Evolutionary conservation across 2,797 vertebrate species (phyloP).

Genomic region (Enteromius mattozi): DNA sequence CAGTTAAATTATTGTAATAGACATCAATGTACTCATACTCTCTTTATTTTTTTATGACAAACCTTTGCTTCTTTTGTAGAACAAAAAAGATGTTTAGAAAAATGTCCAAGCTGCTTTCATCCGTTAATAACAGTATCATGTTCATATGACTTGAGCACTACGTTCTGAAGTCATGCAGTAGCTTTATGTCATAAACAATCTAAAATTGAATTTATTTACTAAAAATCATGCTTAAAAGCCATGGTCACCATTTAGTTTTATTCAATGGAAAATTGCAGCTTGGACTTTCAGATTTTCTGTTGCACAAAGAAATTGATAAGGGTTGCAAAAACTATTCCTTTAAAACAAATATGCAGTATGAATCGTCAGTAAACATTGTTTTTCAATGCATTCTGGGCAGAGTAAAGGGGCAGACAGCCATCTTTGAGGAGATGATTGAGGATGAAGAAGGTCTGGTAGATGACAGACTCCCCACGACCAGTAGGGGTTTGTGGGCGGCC

Average conservation of each 20-base stretch:
- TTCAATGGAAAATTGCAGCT: neutral
- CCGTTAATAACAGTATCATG: neutral
- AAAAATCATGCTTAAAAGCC: neutral
- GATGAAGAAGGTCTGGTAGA: slow-evolving; percentile 96
- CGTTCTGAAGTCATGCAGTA: neutral
- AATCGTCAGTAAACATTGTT: neutral
- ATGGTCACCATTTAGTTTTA: neutral
- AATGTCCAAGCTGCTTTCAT: neutral
- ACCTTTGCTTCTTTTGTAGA: neutral
- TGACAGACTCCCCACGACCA: slow-evolving; percentile 93
- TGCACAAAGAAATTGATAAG: neutral
- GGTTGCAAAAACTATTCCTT: neutral
- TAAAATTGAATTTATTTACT: neutral
- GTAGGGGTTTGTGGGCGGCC: slow-evolving; percentile 92
- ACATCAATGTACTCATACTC: neutral
- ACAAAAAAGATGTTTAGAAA: neutral
- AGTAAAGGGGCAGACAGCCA: slow-evolving; percentile 94
- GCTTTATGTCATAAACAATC: neutral
- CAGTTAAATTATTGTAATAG: neutral
- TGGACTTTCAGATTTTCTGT: neutral
- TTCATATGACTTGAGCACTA: neutral
- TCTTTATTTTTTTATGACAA: neutral
- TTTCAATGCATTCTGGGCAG: slow-evolving; percentile 69
- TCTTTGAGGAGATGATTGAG: slow-evolving; percentile 99
- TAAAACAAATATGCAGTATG: neutral